phyloP scores from a whole-genome alignment of 1,140 invertebrate genomes.

The Vanessa tameamea region DNA sequence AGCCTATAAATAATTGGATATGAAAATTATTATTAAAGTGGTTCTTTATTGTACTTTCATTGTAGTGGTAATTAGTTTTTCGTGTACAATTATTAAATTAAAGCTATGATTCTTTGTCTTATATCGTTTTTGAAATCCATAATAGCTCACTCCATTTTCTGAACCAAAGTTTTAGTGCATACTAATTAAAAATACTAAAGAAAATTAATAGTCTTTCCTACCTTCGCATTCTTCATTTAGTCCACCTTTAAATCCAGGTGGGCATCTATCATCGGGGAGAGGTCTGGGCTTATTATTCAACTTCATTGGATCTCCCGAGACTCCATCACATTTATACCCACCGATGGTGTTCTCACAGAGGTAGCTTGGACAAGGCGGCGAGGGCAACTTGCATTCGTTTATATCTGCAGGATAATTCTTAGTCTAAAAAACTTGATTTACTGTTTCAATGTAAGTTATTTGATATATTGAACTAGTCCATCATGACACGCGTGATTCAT shows the following conservation, averaged over 20 bases:
- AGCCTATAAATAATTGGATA: too few species aligned
- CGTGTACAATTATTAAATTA: too few species aligned
- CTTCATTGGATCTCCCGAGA: slow-evolving; percentile 70
- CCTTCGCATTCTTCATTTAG: slow-evolving; percentile 77
- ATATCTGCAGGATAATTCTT: slow-evolving; percentile 81
- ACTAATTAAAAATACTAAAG: too few species aligned
- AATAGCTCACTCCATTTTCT: too few species aligned
- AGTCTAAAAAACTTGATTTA: background rate
- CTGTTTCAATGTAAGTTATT: background rate
- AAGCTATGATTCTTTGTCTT: too few species aligned
- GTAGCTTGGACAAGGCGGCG: slow-evolving; percentile 79
- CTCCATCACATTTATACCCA: slow-evolving; percentile 82
- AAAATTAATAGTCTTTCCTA: slow-evolving; percentile 22
- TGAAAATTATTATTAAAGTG: too few species aligned
- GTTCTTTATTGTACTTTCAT: too few species aligned
- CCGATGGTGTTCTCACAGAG: slow-evolving; percentile 85
- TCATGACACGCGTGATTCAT: too few species aligned
- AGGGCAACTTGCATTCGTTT: slow-evolving; percentile 83
- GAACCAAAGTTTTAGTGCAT: too few species aligned
- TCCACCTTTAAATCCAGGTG: slow-evolving; percentile 83
- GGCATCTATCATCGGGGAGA: slow-evolving; percentile 77
- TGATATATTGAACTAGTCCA: too few species aligned
- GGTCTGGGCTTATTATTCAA: slow-evolving; percentile 40
- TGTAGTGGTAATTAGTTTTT: too few species aligned
- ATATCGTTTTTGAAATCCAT: too few species aligned